A percentile compares a stretch with the other conserved stretches of the same genome.
Conservation (phyloP, 2,113 vertebrate genomes). For the Pyrgilauda ruficollis region DNA sequence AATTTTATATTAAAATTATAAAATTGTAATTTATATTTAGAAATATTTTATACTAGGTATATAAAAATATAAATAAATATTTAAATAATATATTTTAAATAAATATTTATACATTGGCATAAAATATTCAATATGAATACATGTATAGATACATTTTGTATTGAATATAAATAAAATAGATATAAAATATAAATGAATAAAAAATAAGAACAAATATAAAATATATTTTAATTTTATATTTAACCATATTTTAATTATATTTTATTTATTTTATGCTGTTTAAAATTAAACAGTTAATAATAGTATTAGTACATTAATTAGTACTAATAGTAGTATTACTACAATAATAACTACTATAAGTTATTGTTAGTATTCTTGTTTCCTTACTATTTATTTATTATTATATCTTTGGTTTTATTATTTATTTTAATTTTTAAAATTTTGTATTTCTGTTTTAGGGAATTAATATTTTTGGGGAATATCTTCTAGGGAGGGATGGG, state of each 20-base stretch:
- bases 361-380: neutral
- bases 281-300: neutral
- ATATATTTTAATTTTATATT: neutral
- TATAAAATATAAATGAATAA: neutral
- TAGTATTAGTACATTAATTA: neutral
- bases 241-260: neutral
- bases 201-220: neutral
- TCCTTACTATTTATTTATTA: neutral
- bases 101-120: neutral
- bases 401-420: neutral
- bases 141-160: neutral
- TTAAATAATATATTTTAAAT: neutral
- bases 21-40: neutral
- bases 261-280: neutral
- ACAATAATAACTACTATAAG: neutral
- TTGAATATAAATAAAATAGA: neutral
- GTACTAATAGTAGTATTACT: neutral
- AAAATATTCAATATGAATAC: neutral
- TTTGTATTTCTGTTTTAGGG: neutral
- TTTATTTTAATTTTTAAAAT: neutral
- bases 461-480: neutral
- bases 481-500: neutral
- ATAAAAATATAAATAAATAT: too few relatives aligned
- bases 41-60: neutral
- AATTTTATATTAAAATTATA: neutral